Evolutionary conservation across 2,888 invertebrate genomes (phyloP), one percentile per base, ranked within the genome.

Genomic region (Leptopilina drosophilae): DNA sequence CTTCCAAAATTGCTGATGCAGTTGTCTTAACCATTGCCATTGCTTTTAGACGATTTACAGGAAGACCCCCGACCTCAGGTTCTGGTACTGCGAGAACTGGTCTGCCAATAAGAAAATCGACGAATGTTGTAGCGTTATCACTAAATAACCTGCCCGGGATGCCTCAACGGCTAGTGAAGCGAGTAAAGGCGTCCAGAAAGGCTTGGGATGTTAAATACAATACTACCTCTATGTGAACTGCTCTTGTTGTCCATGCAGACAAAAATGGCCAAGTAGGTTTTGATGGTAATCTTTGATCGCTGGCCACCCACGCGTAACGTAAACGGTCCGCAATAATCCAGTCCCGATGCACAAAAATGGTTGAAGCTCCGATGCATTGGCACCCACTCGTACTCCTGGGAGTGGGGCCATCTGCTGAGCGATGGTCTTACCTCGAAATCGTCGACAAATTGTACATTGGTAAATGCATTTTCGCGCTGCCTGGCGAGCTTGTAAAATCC

Each of bases 181-280:
- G 42, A n/a, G 59, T 62, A 46, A 64, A 82, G 15, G 78, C 80
- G 12, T 69, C 76, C 33, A 80, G 33, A n/a, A 80, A 80, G 46
- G 80, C 75, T 0, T 33, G 66, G 12, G 80, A 65, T 12, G 81
- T 75, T 15, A 76, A 64, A 42, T 78, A 78, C n/a, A 56, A 62
- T 0, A 78, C 81, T 6, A 81, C 49, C 12, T 81, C 79, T n/a
- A 81, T 65, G 49, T 80, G 80, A 15, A 78, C 64, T 46, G 80
- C 80, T 64, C 20, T 20, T 20, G 20, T 20, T 20, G 20, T 20
- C n/a, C 20, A 20, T 20, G 20, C 20, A 20, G 20, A 20, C 77
- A 26, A 81, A 81, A 6, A 81, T 33, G 6, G 65, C 73, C 11
- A 81, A 64, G 20, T 20, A 20, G 1, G 20, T 20, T 20, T 20